These are phyloP conservation scores for Zaprionus ghesquierei DNA, from an alignment of 1,140 invertebrate genomes.

Conservation along the genomic window DNA sequence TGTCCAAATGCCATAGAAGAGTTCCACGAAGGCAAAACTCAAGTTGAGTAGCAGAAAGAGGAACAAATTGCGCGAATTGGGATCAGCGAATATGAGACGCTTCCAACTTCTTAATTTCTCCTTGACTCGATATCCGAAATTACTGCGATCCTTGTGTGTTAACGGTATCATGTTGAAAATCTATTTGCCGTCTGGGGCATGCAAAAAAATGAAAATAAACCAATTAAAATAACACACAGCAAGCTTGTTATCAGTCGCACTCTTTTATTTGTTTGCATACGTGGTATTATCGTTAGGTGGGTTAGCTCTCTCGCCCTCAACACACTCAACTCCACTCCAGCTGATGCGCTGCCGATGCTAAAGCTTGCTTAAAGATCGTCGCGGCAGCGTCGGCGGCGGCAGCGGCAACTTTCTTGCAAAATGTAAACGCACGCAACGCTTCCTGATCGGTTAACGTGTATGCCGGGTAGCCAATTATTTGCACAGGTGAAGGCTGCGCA, in stretches of 20 bases:
- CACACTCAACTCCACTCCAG: conserved; percentile 18
- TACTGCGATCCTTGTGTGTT: conserved; percentile 89
- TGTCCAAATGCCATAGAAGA: conserved; percentile 97
- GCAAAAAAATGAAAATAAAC: neutral
- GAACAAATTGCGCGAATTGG: conserved; percentile 96
- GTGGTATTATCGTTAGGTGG: conserved; percentile 66
- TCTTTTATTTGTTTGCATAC: conserved; percentile 67
- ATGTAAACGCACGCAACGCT: conserved; percentile 33
- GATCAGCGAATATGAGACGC: conserved; percentile 95
- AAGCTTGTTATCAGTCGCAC: conserved; percentile 33
- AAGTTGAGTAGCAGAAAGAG: conserved; percentile 97
- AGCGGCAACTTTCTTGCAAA: conserved; percentile 36
- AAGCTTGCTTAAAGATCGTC: conserved; percentile 41
- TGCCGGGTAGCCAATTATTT: neutral
- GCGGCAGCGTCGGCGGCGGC: conserved; percentile 41
- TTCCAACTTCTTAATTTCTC: conserved; percentile 90
- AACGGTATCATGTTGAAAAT: conserved; percentile 85
- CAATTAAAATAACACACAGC: conserved; percentile 2
- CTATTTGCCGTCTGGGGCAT: conserved; percentile 8
- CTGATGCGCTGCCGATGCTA: conserved; percentile 34
- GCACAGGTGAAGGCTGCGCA: conserved; percentile 46
- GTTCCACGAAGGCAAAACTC: conserved; percentile 97
- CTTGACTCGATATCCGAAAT: conserved; percentile 86
- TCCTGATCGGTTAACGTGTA: conserved; percentile 40
- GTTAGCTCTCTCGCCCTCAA: conserved; percentile 22